Base-by-base conservation (phyloP, 2,888 invertebrate species). In the Aproaerema taeniolella region DNA sequence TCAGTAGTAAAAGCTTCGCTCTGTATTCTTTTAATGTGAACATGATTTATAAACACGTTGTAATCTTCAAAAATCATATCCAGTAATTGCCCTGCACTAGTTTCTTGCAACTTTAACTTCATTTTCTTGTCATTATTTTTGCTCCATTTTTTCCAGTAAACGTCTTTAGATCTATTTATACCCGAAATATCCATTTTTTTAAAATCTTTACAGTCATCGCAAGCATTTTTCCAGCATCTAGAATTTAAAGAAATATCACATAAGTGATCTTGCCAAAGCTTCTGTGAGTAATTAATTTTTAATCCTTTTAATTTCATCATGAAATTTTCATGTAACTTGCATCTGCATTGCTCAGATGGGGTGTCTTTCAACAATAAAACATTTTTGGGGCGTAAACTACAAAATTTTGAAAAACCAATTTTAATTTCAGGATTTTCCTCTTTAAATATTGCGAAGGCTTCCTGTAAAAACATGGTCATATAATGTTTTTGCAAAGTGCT, bases 271-370 rank as follows among this genome's bases (percentile, higher is more conserved):
- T 34, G 25, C 34, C 34, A 34, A 34, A 34, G 25, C 11, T 10
- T 5, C 25, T 24, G 14, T 9, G 11, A 9, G 20, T 34, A 34
- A n/a, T 2, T 12, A 9, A 34, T 34, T 34, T 34, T 34, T 16
- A 34, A 13, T 2, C n/a, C 34, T 14, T 34, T 34, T 12, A 34
- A 25, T 34, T 34, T 34, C 10, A 34, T n/a, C 9, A 25, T 25
- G 25, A 34, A 34, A 15, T 34, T 34, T 34, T 34, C 34, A 14
- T 34, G 34, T 9, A 34, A 25, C 9, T 13, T 25, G 25, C 25
- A 34, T 34, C 25, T 34, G 10, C 34, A 34, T 12, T 34, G 25
- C 4, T 34, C 34, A 12, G 6, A 25, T 26, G 25, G 34, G 9
- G 25, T 34, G 25, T 25, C 25, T 25, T 34, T 34, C 10, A 34